Percentiles rank a stretch among this genome's conserved stretches.
Conservation (phyloP, 2,113 vertebrate species). For the Ciconia boyciana region DNA sequence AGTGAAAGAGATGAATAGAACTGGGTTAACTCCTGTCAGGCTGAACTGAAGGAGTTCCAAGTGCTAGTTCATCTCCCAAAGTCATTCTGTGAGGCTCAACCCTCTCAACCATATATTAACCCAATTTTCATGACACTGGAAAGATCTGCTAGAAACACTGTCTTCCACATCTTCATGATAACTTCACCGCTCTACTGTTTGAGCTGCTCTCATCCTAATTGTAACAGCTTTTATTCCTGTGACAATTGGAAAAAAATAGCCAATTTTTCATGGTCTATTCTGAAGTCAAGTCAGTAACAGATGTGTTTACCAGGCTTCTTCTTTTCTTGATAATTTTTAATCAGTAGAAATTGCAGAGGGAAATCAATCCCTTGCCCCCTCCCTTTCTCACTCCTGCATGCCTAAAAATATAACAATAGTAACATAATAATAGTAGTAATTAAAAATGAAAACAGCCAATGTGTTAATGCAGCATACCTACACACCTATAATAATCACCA, state of each 20-base stretch:
- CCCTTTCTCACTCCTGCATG: not conserved
- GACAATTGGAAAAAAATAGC: not conserved
- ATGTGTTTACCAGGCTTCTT: not conserved
- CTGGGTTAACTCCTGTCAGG: not conserved
- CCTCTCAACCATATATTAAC: not conserved
- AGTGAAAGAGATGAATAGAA: not conserved
- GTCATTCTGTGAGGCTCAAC: not conserved
- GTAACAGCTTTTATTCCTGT: not conserved
- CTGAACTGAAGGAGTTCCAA: not conserved
- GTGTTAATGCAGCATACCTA: not conserved
- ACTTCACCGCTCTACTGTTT: not conserved
- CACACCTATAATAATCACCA: not conserved
- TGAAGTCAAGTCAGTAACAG: not conserved
- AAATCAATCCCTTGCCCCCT: not conserved
- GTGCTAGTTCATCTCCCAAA: not conserved
- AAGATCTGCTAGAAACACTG: not conserved
- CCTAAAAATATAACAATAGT: not conserved
- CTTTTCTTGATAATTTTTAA: not conserved
- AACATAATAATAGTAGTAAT: not conserved
- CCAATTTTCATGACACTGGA: not conserved
- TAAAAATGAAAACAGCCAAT: not conserved
- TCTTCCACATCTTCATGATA: not conserved
- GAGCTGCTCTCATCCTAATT: not conserved
- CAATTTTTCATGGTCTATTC: not conserved
- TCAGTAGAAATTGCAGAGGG: not conserved